These are phyloP conservation scores for Meiosimyza decipiens DNA, from an alignment of 2,888 invertebrate genomes.

Conservation along the genomic window DNA sequence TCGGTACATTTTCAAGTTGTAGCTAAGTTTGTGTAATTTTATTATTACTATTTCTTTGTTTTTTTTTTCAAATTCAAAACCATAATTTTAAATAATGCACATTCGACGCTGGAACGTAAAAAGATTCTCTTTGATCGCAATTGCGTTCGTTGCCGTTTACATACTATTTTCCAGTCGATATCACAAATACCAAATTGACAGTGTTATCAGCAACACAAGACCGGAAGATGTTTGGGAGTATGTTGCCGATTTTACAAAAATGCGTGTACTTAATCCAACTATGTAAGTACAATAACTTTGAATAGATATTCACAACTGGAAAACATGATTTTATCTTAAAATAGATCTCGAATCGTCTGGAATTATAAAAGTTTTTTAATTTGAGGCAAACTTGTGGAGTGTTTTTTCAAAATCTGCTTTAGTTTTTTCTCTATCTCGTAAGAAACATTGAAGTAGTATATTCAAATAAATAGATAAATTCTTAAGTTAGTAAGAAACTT, in stretches of 20 bases:
- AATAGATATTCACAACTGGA: too few species aligned
- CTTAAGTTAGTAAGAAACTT: too few species aligned
- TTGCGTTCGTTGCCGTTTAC: conserved; percentile 53
- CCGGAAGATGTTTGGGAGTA: conserved; percentile 77
- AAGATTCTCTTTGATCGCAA: conserved; percentile 46
- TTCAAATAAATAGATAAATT: too few species aligned
- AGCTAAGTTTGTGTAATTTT: background rate
- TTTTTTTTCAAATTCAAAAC: conserved; percentile 1
- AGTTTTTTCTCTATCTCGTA: too few species aligned
- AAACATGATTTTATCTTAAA: too few species aligned
- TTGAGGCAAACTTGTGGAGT: too few species aligned
- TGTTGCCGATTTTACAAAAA: conserved; percentile 80
- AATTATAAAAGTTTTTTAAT: too few species aligned
- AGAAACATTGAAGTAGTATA: too few species aligned
- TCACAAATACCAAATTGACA: conserved; percentile 68
- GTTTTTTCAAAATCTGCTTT: too few species aligned
- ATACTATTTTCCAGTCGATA: conserved; percentile 58
- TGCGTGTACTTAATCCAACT: conserved; percentile 77
- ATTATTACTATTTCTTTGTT: too few species aligned
- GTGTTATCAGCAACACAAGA: conserved; percentile 69
- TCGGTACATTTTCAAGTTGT: background rate
- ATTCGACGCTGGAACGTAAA: conserved; percentile 54
- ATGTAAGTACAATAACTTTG: conserved; percentile 70
- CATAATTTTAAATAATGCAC: conserved; percentile 48
- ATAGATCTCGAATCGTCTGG: too few species aligned